Evolutionary conservation across 2,888 invertebrate genomes (phyloP).

Genomic region (Crossocerus cetratus): DNA sequence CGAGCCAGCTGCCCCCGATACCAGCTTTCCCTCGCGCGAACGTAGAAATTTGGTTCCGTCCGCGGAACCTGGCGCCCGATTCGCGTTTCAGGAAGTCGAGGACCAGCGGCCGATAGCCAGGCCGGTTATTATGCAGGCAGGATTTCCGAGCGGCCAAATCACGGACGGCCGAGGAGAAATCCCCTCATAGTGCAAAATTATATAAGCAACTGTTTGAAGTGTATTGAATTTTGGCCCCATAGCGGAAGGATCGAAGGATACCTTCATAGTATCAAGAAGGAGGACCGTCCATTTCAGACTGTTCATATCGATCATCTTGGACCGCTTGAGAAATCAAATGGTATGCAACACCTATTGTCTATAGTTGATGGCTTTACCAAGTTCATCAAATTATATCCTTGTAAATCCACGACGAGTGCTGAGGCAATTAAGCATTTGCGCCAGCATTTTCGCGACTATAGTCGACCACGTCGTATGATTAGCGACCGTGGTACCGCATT

Average conservation of each 20-base stretch:
- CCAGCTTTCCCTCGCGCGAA: too few relatives aligned
- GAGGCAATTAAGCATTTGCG: too few relatives aligned
- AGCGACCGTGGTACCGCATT: conserved; percentile 26
- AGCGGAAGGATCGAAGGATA: conserved; percentile 3
- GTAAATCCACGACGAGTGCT: too few relatives aligned
- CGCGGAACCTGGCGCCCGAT: too few relatives aligned
- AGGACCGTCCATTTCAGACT: neutral
- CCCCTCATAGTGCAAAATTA: too few relatives aligned
- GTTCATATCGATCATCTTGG: conserved; percentile 8
- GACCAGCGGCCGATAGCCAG: too few relatives aligned
- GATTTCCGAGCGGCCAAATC: too few relatives aligned
- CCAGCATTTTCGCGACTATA: conserved; percentile 17
- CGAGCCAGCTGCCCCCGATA: too few relatives aligned
- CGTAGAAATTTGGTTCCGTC: too few relatives aligned
- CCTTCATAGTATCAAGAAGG: conserved; percentile 11
- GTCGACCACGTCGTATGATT: conserved; percentile 6
- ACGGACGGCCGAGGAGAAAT: too few relatives aligned
- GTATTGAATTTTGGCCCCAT: conserved; percentile 5
- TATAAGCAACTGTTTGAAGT: neutral
- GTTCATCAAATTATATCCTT: conserved; percentile 13
- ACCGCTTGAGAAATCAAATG: conserved; percentile 4
- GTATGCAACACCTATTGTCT: conserved; percentile 26
- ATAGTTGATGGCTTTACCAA: conserved; percentile 22
- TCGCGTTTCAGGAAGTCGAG: too few relatives aligned
- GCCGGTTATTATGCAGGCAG: too few relatives aligned